Evolutionary conservation across 2,888 invertebrate genomes (phyloP), one percentile per base, ranked within the genome.

Genomic region (Drosophila ustulata): DNA sequence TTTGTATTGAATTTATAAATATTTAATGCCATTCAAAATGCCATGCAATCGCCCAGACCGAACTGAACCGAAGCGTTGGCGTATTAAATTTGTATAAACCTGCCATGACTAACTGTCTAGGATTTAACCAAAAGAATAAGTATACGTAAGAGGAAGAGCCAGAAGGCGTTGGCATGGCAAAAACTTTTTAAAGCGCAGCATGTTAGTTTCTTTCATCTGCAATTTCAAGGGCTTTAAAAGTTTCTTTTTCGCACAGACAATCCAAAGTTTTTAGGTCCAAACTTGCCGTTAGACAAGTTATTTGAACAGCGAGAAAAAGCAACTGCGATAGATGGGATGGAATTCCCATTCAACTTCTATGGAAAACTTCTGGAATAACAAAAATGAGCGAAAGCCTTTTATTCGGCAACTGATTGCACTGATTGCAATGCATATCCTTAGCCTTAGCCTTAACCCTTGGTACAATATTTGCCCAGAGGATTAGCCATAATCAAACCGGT

Each of bases 1-100:
- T 89, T 89, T 87, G 85, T 87, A 91, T 91, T 91, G 91, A 91
- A 91, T 91, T 89, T 90, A 91, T 91, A 91, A 91, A 91, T 91
- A 91, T 91, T 91, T 91, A 91, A 91, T 91, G 89, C 78, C 71
- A 82, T 81, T 87, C 78, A 78, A 81, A 77, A 86, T 87, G 78
- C 88, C 89, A 86, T 88, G 87, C 87, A 82, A 81, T 74, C 72
- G 61, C 56, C 61, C 69, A 68, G 66, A 66, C 62, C 61, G 51
- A 67, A 46, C 32, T 13, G 43, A 43, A 70, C 58, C 25, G 52
- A 73, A 66, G 80, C 74, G 80, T 82, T 83, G 71, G 66, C 69
- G 67, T 78, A 74, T 85, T 75, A 75, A 75, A 82, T 84, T 81
- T 79, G 82, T 72, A 73, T 72, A 69, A 78, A 71, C 65, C 71